phyloP scores from a whole-genome alignment of 1,140 invertebrate genomes.

The Thalassaphorura encarpata region DNA sequence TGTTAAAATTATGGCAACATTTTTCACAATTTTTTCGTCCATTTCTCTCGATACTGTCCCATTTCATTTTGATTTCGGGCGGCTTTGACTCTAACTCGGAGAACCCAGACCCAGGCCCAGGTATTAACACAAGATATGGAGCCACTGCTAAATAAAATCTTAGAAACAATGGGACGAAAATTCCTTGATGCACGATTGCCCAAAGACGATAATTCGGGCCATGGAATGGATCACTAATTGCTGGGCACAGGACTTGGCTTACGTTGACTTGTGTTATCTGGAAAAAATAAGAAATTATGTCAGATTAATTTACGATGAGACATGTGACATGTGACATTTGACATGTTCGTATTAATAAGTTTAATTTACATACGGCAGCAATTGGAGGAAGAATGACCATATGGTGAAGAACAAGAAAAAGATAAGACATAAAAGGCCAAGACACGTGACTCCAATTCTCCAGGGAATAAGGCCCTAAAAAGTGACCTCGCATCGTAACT shows the following conservation, averaged over 20 bases:
- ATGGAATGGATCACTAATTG: constrained; percentile 79
- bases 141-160: constrained; percentile 51
- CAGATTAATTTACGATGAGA: constrained; percentile 13
- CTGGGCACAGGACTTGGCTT: constrained; percentile 90
- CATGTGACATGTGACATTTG: no score
- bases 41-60: no score
- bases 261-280: constrained; percentile 80
- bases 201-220: constrained; percentile 64
- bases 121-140: constrained; percentile 36
- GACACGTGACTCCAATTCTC: constrained; percentile 69
- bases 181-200: constrained; percentile 64
- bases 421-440: constrained; percentile 71
- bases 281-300: constrained; percentile 46
- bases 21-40: no score
- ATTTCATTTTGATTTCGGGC: no score
- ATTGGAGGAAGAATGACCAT: constrained; percentile 70
- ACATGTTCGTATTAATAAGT: not conserved
- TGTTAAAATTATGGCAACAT: no score
- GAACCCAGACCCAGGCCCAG: no score
- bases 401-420: constrained; percentile 74
- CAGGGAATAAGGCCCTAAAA: constrained; percentile 68
- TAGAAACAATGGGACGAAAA: constrained; percentile 63
- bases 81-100: no score
- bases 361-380: constrained; percentile 57
- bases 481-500: constrained; percentile 7